Evolutionary conservation across 1,140 invertebrate species (phyloP).

Genomic region (Heliconius melpomene): DNA sequence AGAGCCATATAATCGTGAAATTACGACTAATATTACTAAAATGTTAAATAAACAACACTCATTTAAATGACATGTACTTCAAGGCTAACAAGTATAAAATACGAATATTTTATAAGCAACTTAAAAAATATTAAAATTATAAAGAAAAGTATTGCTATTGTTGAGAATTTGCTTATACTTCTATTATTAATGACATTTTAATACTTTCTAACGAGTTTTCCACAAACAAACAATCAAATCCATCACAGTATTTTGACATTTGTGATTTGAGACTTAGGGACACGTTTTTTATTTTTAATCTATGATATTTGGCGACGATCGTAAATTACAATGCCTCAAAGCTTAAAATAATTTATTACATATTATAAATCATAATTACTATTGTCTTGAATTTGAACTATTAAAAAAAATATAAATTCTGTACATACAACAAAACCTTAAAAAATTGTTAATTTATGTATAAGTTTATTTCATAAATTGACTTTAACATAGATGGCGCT

Average conservation of each 20-base stretch:
- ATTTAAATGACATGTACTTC: conserved; percentile 79
- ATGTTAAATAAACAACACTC: conserved; percentile 80
- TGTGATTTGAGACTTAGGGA: conserved; percentile 29
- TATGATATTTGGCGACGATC: conserved; percentile 15
- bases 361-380: too few species aligned
- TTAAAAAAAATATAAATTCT: background rate
- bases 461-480: background rate
- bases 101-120: conserved; percentile 54
- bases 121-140: background rate
- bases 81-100: conserved; percentile 77
- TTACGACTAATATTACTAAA: conserved; percentile 76
- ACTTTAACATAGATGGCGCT: background rate
- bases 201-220: conserved; percentile 77
- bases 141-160: conserved; percentile 47
- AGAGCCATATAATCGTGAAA: conserved; percentile 80
- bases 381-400: background rate
- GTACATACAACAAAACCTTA: background rate
- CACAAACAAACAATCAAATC: conserved; percentile 77
- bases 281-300: conserved; percentile 36
- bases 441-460: background rate
- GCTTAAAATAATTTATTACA: too few species aligned
- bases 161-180: conserved; percentile 49
- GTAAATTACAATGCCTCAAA: background rate
- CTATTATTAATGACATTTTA: conserved; percentile 56
- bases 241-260: conserved; percentile 70